Base-by-base conservation (phyloP, 2,888 invertebrate genomes). In the Dendrolimus pini region DNA sequence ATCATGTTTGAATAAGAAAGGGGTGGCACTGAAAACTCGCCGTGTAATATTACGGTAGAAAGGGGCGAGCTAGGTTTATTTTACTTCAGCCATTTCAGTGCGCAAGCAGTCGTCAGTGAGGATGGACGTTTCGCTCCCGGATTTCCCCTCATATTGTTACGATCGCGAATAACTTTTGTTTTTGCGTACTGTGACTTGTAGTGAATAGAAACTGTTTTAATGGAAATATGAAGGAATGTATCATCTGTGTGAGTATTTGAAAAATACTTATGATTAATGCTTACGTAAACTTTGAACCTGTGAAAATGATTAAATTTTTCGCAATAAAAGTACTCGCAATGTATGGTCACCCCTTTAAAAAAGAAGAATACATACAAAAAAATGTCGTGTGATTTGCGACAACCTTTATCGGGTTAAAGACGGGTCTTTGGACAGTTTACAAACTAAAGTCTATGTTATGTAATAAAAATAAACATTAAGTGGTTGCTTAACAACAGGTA, bases 11-110 rank as follows among this genome's bases (percentile, higher is more conserved):
- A 53, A 41, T 62, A 59, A 58, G 54, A 57, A 57, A 52, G 56
- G 56, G 55, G 41, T 63, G 57, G 55, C 63, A 54, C 66, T 63
- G 42, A 53, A 74, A 67, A 62, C 57, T 30, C 56, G 74, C 55
- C 59, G 77, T 65, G 66, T 85, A 80, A 87, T 87, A 87, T 85
- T 87, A 86, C 87, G 84, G 86, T 78, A 85, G 62, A 70, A 74
- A 72, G 74, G 72, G 72, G 73, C 65, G 70, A 71, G 72, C 64
- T 68, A 70, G 68, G 69, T 71, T 69, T 74, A 73, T 75, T 74
- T 73, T 69, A 66, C 69, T 71, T 75, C 83, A 86, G 87, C 73
- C 69, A 66, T 69, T 71, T 75, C 83, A 86, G 87, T 86, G 78
- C 80, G 84, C 77, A 68, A 70, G 70, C 61, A 62, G 61, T 57